These are phyloP conservation scores for Columba guinea DNA, from an alignment of 2,797 vertebrate genomes.

Conservation along the genomic window DNA sequence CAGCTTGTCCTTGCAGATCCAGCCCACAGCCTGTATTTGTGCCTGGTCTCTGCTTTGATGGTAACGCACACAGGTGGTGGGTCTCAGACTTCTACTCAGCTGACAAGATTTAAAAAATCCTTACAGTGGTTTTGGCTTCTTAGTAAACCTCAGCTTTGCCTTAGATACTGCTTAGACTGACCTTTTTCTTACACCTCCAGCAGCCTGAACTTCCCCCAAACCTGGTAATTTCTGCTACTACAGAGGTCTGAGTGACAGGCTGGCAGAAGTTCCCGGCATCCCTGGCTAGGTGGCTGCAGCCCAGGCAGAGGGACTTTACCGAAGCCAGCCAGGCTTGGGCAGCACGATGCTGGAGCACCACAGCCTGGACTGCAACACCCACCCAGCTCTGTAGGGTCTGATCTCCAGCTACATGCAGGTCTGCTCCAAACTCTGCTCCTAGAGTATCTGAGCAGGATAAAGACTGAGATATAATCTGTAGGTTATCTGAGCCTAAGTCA, in stretches of 20 bases:
- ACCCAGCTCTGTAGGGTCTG: neutral
- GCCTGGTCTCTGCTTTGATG: neutral
- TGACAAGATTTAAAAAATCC: neutral
- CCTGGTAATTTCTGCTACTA: neutral
- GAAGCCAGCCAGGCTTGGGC: neutral
- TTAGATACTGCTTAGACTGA: neutral
- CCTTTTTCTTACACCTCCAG: neutral
- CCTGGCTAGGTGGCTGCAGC: neutral
- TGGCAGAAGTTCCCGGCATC: neutral
- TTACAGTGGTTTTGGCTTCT: neutral
- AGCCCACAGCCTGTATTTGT: neutral
- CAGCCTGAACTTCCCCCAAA: neutral
- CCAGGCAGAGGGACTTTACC: neutral
- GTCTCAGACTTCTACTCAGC: neutral
- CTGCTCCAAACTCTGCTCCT: neutral
- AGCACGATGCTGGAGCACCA: fast-evolving
- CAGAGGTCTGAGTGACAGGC: neutral
- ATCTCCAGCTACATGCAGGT: neutral
- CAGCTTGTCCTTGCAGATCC: neutral
- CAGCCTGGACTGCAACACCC: neutral
- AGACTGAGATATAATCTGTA: neutral
- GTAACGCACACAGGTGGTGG: neutral
- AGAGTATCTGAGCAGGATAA: neutral
- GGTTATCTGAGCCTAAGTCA: neutral
- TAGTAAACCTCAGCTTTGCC: neutral